These are phyloP conservation scores for Nycticebus coucang DNA, from an alignment of 2,113 vertebrate genomes.

Conservation along the genomic window DNA sequence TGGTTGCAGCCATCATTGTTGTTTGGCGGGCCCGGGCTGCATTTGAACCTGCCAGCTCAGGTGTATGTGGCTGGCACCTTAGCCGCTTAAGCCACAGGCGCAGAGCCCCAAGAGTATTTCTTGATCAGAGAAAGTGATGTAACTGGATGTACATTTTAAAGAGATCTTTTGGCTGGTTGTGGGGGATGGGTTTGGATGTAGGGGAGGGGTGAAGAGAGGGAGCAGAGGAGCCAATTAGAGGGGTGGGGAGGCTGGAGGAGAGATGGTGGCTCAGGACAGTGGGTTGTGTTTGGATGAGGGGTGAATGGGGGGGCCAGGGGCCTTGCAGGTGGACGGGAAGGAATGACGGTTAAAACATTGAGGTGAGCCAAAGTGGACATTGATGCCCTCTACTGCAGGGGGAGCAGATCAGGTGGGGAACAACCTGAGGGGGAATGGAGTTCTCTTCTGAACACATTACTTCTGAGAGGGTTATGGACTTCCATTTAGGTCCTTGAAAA, in stretches of 20 bases:
- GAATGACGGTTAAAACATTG: background rate
- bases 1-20: too few relatives aligned
- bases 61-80: too few relatives aligned
- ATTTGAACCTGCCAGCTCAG: too few relatives aligned
- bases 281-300: background rate
- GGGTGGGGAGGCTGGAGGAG: background rate
- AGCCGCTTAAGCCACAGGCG: too few relatives aligned
- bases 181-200: background rate
- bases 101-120: background rate
- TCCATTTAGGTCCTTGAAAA: background rate
- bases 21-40: too few relatives aligned
- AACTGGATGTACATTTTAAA: background rate
- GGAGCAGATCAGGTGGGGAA: background rate
- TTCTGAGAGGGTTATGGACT: background rate
- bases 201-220: background rate
- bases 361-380: background rate
- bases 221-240: background rate
- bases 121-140: background rate
- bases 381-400: background rate
- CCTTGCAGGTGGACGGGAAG: background rate
- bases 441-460: background rate
- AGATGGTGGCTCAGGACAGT: rapidly evolving
- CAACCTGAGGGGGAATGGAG: too few relatives aligned
- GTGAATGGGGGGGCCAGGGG: too few relatives aligned
- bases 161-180: background rate